These are phyloP conservation scores for Karalla daura DNA, from an alignment of 2,797 vertebrate genomes.

Conservation along the genomic window DNA sequence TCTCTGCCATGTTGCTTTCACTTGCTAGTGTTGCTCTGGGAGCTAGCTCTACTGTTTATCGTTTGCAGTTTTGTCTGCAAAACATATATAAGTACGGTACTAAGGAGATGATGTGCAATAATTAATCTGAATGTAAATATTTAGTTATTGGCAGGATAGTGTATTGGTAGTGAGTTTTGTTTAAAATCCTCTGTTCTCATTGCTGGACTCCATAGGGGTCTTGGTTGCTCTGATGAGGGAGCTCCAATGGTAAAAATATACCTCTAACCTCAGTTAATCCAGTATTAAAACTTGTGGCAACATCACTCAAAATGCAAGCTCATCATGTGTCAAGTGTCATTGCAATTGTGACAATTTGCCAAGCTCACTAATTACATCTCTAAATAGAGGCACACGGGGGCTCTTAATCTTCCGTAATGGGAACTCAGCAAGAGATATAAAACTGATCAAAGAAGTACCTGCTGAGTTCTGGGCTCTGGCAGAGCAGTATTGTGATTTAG, in stretches of 20 bases:
- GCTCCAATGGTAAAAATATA: not conserved
- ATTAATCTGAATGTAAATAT: too few relatives aligned
- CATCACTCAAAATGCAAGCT: not conserved
- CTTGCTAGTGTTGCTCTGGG: too few relatives aligned
- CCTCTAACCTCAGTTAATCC: not conserved
- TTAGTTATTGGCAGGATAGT: too few relatives aligned
- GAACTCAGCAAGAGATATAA: not conserved
- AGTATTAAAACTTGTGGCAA: not conserved
- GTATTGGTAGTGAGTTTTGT: too few relatives aligned
- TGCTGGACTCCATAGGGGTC: too few relatives aligned
- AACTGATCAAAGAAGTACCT: slow-evolving; percentile 25
- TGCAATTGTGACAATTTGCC: not conserved
- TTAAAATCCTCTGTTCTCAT: too few relatives aligned
- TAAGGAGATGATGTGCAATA: too few relatives aligned
- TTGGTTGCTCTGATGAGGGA: not conserved
- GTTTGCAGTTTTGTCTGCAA: too few relatives aligned
- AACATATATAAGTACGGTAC: too few relatives aligned
- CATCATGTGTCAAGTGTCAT: not conserved
- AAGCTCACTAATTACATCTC: not conserved
- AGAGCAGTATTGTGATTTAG: slow-evolving; percentile 32
- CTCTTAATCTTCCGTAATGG: not conserved
- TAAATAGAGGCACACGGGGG: not conserved
- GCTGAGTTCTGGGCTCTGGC: slow-evolving; percentile 8
- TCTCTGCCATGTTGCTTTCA: too few relatives aligned
- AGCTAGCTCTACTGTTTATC: too few relatives aligned